Evolutionary conservation across 2,113 vertebrate genomes (phyloP).

Genomic region (Aleadryas rufinucha): DNA sequence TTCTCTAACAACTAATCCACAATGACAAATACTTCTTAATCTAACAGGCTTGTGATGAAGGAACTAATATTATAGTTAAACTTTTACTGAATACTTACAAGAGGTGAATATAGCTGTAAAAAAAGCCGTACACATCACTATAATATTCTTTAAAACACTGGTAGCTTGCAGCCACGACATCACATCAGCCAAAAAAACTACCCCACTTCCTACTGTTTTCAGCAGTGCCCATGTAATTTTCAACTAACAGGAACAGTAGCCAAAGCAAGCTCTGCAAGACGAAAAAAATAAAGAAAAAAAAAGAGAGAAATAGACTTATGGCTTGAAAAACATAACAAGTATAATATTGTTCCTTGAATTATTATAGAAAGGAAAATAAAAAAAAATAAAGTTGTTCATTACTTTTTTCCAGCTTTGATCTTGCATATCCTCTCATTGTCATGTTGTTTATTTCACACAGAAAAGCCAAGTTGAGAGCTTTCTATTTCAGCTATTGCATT

Average conservation of each 20-base stretch:
- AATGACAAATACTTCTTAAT: conserved; percentile 12
- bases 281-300: background rate
- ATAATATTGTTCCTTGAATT: conserved; percentile 14
- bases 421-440: background rate
- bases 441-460: conserved; percentile 32
- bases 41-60: conserved; percentile 6
- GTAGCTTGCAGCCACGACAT: conserved; percentile 2
- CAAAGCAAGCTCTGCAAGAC: conserved; percentile 37
- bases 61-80: conserved; percentile 41
- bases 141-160: conserved; percentile 27
- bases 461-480: background rate
- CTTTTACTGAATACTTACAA: conserved; percentile 21
- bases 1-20: conserved; percentile 54
- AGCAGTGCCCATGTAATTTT: conserved; percentile 23
- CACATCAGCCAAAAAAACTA: background rate
- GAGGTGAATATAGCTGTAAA: conserved; percentile 19
- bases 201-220: conserved; percentile 39
- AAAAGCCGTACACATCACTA: background rate
- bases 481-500: background rate
- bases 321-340: background rate
- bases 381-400: background rate
- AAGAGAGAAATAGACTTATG: background rate
- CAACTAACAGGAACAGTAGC: conserved; percentile 36
- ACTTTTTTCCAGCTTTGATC: background rate
- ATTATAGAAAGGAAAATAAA: background rate